These are phyloP conservation scores for Apodemia duryi DNA, from an alignment of 2,888 invertebrate species.

Conservation along the genomic window DNA sequence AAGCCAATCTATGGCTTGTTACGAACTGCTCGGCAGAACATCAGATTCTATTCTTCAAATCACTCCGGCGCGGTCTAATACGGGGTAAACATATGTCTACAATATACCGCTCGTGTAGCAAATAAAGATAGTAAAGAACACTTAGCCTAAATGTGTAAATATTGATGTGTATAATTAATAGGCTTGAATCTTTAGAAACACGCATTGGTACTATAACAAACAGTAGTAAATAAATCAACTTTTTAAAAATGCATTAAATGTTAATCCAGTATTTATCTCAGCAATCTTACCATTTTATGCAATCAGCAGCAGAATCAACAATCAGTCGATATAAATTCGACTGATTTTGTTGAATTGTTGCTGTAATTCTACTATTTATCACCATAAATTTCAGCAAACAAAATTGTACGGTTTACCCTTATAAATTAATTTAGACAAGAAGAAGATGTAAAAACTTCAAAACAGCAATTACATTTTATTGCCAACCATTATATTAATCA, in stretches of 20 bases:
- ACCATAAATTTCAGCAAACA: constrained; percentile 25
- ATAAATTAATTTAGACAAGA: constrained; percentile 76
- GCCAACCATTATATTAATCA: constrained; percentile 75
- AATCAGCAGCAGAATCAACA: not conserved
- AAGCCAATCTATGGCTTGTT: no score
- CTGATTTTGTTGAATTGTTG: constrained; percentile 18
- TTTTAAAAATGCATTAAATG: not conserved
- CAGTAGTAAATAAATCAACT: not conserved
- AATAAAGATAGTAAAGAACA: no score
- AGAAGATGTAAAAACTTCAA: constrained; percentile 77
- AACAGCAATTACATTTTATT: constrained; percentile 77
- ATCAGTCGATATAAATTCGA: no score
- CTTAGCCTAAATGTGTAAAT: no score
- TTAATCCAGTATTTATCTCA: not conserved
- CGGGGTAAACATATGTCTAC: no score
- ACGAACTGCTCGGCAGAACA: no score
- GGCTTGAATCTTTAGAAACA: no score
- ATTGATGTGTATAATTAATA: no score
- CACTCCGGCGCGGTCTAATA: no score
- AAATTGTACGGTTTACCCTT: constrained; percentile 33
- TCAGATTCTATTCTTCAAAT: no score
- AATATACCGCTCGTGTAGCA: no score
- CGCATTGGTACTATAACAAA: no score
- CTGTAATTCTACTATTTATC: constrained; percentile 21
- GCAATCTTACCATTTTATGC: not conserved